A percentile compares a stretch with the other conserved stretches of the same genome.
Conservation (phyloP, 2,113 vertebrate genomes). For the Mirza zaza region DNA sequence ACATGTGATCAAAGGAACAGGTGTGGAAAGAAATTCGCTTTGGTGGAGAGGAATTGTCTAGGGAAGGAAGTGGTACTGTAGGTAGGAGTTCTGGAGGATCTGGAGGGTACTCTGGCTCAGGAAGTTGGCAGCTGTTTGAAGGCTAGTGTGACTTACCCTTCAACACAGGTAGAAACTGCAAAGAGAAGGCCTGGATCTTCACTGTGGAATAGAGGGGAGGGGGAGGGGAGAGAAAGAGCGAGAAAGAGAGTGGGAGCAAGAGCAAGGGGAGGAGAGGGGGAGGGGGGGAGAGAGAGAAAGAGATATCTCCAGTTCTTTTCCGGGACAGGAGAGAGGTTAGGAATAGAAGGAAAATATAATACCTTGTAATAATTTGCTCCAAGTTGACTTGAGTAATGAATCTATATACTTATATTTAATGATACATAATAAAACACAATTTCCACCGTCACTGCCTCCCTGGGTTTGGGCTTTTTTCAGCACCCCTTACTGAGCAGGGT, state of each 20-base stretch:
- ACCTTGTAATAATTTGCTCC: not conserved
- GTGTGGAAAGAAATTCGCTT: not conserved
- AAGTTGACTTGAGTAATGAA: slow-evolving; percentile 18
- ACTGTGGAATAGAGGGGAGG: not conserved
- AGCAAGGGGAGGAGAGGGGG: too few species aligned
- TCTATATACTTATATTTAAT: not conserved
- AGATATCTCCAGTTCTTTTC: not conserved
- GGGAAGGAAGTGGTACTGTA: not conserved
- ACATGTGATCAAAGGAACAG: not conserved
- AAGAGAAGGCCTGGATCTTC: not conserved
- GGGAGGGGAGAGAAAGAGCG: too few species aligned
- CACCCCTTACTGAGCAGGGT: not conserved
- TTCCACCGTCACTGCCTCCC: not conserved
- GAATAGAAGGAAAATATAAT: slow-evolving; percentile 3
- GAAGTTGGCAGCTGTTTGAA: not conserved
- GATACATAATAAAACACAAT: slow-evolving; percentile 8
- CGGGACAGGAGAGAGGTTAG: not conserved
- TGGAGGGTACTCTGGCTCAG: not conserved
- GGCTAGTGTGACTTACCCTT: not conserved
- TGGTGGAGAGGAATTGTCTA: not conserved
- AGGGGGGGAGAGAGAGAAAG: too few species aligned
- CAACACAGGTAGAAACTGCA: not conserved
- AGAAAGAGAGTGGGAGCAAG: too few species aligned
- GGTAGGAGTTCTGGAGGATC: not conserved
- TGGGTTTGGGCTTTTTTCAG: not conserved